A percentile compares a stretch with the other conserved stretches of the same genome.
Evolutionary conservation across 2,797 vertebrate genomes (phyloP).

Genomic region (Crenuchus spilurus): DNA sequence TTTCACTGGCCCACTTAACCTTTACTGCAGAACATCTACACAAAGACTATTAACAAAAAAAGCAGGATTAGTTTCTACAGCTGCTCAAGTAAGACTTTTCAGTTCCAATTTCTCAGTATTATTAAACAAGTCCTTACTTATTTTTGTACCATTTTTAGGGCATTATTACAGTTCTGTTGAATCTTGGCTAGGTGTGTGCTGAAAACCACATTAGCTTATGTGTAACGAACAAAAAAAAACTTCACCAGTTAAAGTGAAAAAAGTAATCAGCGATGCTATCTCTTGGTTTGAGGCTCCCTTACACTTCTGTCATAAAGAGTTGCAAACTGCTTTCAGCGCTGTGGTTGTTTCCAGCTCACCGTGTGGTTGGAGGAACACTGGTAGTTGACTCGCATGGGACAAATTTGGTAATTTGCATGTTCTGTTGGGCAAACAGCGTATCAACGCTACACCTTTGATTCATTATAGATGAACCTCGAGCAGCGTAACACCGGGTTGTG

Average conservation of each 20-base stretch:
- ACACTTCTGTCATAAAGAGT: conserved; percentile 22
- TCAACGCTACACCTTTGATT: conserved; percentile 77
- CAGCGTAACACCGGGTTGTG: conserved; percentile 71
- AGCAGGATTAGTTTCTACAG: background rate
- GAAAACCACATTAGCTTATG: conserved; percentile 14
- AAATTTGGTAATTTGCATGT: conserved; percentile 74
- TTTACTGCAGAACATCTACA: background rate
- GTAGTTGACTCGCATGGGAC: conserved; percentile 58
- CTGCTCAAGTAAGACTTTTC: background rate
- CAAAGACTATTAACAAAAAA: background rate
- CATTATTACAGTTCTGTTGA: conserved; percentile 1
- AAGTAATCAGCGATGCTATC: conserved; percentile 31
- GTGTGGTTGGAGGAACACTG: conserved; percentile 27
- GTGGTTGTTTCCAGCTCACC: conserved; percentile 22
- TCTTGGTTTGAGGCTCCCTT: conserved; percentile 8
- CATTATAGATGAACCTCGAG: conserved; percentile 82
- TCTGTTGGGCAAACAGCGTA: conserved; percentile 76
- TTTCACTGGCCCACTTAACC: background rate
- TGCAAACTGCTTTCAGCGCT: conserved; percentile 5
- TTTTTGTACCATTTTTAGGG: background rate
- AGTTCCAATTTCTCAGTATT: background rate
- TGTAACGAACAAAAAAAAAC: conserved; percentile 10
- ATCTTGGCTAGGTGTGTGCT: background rate
- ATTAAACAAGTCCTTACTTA: conserved; percentile 11
- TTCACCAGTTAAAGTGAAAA: conserved; percentile 11